Evolutionary conservation across 2,888 invertebrate species (phyloP), one percentile per base, ranked within the genome.

Genomic region (Coleophora flavipennella): DNA sequence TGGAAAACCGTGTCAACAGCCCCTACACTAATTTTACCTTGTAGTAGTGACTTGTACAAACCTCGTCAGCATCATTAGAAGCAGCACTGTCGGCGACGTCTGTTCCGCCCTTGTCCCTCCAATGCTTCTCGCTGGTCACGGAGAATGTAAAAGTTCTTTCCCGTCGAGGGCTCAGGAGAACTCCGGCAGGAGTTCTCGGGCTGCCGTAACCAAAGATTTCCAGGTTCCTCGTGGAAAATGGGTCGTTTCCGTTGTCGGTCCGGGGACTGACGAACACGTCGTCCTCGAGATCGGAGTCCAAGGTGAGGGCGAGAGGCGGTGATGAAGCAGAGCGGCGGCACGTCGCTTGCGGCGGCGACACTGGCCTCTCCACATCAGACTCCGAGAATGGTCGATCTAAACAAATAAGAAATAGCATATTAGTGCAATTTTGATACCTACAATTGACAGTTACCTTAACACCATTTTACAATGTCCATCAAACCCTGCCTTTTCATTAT

Each of bases 61-160:
- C 81, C 76, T 72, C 80, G 57, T 83, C 81, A 50, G 67, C 46
- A 33, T 69, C 67, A 25, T 41, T 34, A 3, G 51, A 44, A 1
- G 74, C 53, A 10, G 12, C 31, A 20, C 72, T 79, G 45, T 83
- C 81, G 33, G 75, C 74, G 0, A 74, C 69, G 39, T 78, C 77
- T 49, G 83, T 84, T 48, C 83, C 83, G 0, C 83, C 83, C 67
- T 83, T 84, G 44, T 84, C 83, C 43, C 78, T 50, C 81, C 83
- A 83, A 50, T 83, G 83, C 49, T 83, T 84, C 57, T 83, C 83
- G 43, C 75, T 78, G 1, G 70, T 76, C 46, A 76, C 62, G 1
- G 78, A 72, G 53, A 83, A 84, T 1, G 75, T 78, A 48, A 84
- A 84, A 14, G 66, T 63, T 20, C 80, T 63, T 31, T 83, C 83